Evolutionary conservation across 2,113 vertebrate genomes (phyloP).

Genomic region (Brachyhypopomus gauderio): DNA sequence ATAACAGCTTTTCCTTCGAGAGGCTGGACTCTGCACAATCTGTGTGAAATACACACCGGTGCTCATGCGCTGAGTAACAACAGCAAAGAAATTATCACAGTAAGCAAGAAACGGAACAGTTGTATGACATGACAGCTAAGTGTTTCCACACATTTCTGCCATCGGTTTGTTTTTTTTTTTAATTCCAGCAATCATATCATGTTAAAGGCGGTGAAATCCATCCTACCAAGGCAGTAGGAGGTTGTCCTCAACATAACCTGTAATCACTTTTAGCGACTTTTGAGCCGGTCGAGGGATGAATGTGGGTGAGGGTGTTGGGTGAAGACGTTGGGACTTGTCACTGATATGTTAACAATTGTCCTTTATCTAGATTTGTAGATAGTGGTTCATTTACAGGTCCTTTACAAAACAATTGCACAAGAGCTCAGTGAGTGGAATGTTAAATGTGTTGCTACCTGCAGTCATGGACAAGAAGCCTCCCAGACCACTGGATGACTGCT

Average conservation of each 20-base stretch:
- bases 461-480: background rate
- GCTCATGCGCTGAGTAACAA: background rate
- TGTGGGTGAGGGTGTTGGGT: background rate
- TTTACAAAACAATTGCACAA: slow-evolving; percentile 7
- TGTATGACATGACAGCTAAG: slow-evolving; percentile 4
- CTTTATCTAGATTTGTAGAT: background rate
- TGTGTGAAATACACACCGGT: slow-evolving; percentile 28
- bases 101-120: slow-evolving; percentile 6
- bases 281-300: slow-evolving; percentile 34
- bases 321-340: background rate
- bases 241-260: slow-evolving; percentile 53
- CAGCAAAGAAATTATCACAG: background rate
- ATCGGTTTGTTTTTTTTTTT: slow-evolving; percentile 11
- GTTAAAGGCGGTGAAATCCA: slow-evolving; percentile 42
- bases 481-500: background rate
- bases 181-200: slow-evolving; percentile 14
- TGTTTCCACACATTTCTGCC: slow-evolving; percentile 2
- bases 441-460: slow-evolving; percentile 1
- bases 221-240: background rate
- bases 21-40: slow-evolving; percentile 20
- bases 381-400: slow-evolving; percentile 37
- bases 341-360: background rate
- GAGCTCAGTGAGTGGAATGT: slow-evolving; percentile 6
- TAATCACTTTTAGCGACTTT: slow-evolving; percentile 54
- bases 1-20: slow-evolving; percentile 16